A percentile compares a stretch with the other conserved stretches of the same genome.
Conservation (phyloP, 2,888 invertebrate species). For the Amiota communis region DNA sequence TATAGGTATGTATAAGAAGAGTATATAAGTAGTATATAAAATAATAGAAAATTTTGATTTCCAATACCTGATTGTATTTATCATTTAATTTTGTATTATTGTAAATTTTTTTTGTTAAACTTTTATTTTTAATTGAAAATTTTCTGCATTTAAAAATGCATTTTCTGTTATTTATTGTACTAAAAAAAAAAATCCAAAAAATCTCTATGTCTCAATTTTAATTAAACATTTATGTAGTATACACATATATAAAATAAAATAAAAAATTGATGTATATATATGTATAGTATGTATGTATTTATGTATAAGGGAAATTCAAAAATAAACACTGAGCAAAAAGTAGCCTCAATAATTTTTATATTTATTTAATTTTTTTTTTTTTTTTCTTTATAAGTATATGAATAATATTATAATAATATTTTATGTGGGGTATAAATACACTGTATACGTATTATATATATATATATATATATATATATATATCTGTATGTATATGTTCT, state of each 20-base stretch:
- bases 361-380: conserved; percentile 36
- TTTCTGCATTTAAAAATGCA: not conserved
- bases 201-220: too few relatives aligned
- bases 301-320: conserved; percentile 28
- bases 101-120: conserved; percentile 37
- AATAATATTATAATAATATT: not conserved
- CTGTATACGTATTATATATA: conserved; percentile 48
- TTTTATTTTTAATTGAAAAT: conserved; percentile 33
- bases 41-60: conserved; percentile 59
- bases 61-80: conserved; percentile 63
- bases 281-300: not conserved
- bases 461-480: conserved; percentile 39
- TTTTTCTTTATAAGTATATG: not conserved
- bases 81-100: conserved; percentile 33
- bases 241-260: too few relatives aligned
- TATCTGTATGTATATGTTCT: conserved; percentile 44
- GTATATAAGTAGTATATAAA: conserved; percentile 7
- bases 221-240: too few relatives aligned
- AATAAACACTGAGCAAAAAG: conserved; percentile 18
- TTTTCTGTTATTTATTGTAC: conserved; percentile 46
- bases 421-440: conserved; percentile 49
- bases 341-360: conserved; percentile 35
- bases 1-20: not conserved
- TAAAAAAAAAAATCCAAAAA: too few relatives aligned
- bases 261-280: not conserved